A percentile compares a stretch with the other conserved stretches of the same genome.
phyloP scores from a whole-genome alignment of 2,113 vertebrate species.

The Toxotes chatareus region DNA sequence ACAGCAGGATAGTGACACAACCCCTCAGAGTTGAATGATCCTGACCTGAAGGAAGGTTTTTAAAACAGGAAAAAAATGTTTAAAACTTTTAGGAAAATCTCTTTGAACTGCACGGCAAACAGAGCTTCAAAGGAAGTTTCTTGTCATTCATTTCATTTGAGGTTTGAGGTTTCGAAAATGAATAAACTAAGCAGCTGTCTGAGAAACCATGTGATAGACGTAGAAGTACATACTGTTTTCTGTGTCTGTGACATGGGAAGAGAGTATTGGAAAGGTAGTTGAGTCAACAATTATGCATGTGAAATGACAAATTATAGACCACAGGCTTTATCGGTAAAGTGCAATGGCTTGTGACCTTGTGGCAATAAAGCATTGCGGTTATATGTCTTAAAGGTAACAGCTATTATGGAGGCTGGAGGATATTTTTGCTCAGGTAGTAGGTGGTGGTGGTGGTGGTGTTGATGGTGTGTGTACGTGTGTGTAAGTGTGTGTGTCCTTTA shows the following conservation, averaged over 20 bases:
- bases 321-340: slow-evolving; percentile 24
- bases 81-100: slow-evolving; percentile 20
- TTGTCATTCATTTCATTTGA: background rate
- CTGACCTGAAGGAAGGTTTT: slow-evolving; percentile 41
- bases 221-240: background rate
- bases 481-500: slow-evolving; percentile 61
- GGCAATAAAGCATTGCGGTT: slow-evolving; percentile 9
- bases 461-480: slow-evolving; percentile 28
- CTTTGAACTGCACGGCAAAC: background rate
- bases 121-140: background rate
- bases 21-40: slow-evolving; percentile 42
- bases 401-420: slow-evolving; percentile 42
- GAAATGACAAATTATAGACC: slow-evolving; percentile 41
- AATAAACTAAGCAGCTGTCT: background rate
- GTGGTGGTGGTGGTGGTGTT: background rate
- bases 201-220: background rate
- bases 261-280: background rate
- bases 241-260: background rate
- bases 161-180: background rate
- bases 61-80: slow-evolving; percentile 17
- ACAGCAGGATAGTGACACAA: slow-evolving; percentile 48
- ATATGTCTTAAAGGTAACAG: slow-evolving; percentile 53
- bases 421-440: slow-evolving; percentile 34
- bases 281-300: slow-evolving; percentile 32
- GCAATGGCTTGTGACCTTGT: slow-evolving; percentile 21